These are phyloP conservation scores for Rhinatrema bivittatum DNA, from an alignment of 2,797 vertebrate genomes.

Conservation along the genomic window DNA sequence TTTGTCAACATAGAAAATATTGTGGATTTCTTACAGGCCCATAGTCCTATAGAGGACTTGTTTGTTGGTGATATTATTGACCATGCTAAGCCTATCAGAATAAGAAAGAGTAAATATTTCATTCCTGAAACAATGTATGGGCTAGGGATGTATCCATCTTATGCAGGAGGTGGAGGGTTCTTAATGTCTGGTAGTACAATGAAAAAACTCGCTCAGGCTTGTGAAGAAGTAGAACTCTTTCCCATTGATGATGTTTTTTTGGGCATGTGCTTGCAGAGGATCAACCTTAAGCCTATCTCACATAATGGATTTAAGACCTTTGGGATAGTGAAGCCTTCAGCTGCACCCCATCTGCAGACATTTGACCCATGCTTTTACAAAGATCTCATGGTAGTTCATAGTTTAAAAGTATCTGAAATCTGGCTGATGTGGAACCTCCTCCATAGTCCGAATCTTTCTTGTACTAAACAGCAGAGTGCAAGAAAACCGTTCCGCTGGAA, in stretches of 20 bases:
- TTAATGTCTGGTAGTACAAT: conserved; percentile 81
- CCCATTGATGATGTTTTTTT: conserved; percentile 95
- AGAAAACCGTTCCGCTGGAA: conserved; percentile 76
- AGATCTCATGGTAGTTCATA: conserved; percentile 94
- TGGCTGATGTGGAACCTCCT: conserved; percentile 98
- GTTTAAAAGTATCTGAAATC: conserved; percentile 85
- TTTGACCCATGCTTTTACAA: conserved; percentile 95
- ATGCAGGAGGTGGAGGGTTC: conserved; percentile 89
- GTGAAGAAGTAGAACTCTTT: conserved; percentile 88
- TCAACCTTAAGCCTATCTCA: conserved; percentile 69
- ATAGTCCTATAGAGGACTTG: conserved; percentile 59
- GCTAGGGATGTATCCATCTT: conserved; percentile 75
- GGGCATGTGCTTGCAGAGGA: conserved; percentile 93
- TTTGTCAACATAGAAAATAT: conserved; percentile 92
- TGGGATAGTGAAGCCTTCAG: conserved; percentile 82
- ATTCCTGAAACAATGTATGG: conserved; percentile 87
- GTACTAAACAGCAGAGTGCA: conserved; percentile 54
- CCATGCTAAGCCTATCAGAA: conserved; percentile 80
- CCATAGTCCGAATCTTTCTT: conserved; percentile 69
- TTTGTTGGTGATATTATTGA: conserved; percentile 91
- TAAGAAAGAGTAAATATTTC: conserved; percentile 81
- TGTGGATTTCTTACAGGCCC: conserved; percentile 72
- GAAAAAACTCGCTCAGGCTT: conserved; percentile 69
- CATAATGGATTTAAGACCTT: conserved; percentile 93
- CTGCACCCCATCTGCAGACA: conserved; percentile 82